phyloP scores from a whole-genome alignment of 2,113 vertebrate species.

The Nerophis ophidion region DNA sequence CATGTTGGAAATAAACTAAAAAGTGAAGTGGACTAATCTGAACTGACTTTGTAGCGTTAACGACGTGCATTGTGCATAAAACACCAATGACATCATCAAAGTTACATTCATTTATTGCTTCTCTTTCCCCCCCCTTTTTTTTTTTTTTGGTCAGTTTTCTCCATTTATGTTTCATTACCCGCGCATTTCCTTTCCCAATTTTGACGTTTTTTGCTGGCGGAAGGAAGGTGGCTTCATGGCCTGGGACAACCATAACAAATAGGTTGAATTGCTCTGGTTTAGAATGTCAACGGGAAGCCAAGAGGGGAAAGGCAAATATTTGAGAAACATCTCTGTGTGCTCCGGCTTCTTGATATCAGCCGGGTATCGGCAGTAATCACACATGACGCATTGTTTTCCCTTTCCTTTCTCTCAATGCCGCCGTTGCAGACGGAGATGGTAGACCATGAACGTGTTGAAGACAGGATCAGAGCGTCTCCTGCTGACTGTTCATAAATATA shows the following conservation, averaged over 20 bases:
- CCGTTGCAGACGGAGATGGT: slow-evolving; percentile 10
- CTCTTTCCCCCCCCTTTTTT: too few species aligned
- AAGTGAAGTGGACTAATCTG: too few species aligned
- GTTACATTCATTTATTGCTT: not conserved
- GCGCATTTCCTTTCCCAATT: slow-evolving; percentile 29
- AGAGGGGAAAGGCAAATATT: slow-evolving; percentile 29
- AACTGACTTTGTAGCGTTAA: too few species aligned
- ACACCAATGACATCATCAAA: too few species aligned
- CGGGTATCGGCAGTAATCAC: slow-evolving; percentile 39
- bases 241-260: slow-evolving; percentile 58
- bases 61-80: too few species aligned
- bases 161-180: not conserved
- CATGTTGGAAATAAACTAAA: too few species aligned
- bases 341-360: slow-evolving; percentile 30
- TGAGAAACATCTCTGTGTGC: slow-evolving; percentile 19
- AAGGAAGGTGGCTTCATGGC: slow-evolving; percentile 48
- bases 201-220: slow-evolving; percentile 28
- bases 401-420: slow-evolving; percentile 6
- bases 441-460: slow-evolving; percentile 10
- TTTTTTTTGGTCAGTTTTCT: not conserved
- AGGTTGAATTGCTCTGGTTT: slow-evolving; percentile 40
- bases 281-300: slow-evolving; percentile 46
- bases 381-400: slow-evolving; percentile 30
- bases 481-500: not conserved
- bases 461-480: slow-evolving; percentile 5